Evolutionary conservation across 2,797 vertebrate species (phyloP), one percentile per base, ranked within the genome.

Genomic region (Hypotaenidia okinawae): DNA sequence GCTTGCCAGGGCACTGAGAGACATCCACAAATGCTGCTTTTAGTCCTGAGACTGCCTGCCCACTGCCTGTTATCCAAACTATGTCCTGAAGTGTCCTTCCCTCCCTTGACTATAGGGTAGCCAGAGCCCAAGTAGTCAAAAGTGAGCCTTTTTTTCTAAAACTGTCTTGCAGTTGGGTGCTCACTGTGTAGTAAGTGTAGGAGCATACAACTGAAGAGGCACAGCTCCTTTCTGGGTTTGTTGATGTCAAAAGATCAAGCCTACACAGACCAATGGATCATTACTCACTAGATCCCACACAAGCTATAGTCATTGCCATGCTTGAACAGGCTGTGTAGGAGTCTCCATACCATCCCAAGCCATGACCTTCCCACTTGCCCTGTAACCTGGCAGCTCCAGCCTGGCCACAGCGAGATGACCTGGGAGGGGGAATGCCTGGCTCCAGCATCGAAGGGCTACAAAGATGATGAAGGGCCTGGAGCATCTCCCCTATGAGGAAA

Each of bases 291-390:
- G 27, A 6, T 54, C 30, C 39, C 3, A 0, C n/a, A 19, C 3
- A 45, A 61, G 43, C 14, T 21, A 23, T 63, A 82, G 75, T 13
- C 41, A 7, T 21, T 30, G 6, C 37, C 33, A 10, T 11, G 37
- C 32, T 28, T 63, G 41, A 58, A 9, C 11, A 55, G 64, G 25
- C 8, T 23, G 16, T n/a, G 1, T 2, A n/a, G n/a, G 35, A 37
- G 10, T 13, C 22, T n/a, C 22, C 0, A 0, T 30, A 5, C 16
- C 33, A 41, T 21, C 51, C 59, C 5, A 3, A 8, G 4, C n/a
- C 1, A 7, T 32, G 45, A 11, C 47, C 47, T 47, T 47, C 47
- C 47, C 47, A 22, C 25, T 33, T 77, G 32, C 25, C 41, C 18
- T 3, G 1, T 10, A 9, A 33, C 45, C 27, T 13, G 23, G 13